These are phyloP conservation scores for Periophthalmus magnuspinnatus DNA, from an alignment of 2,797 vertebrate species.

Conservation along the genomic window DNA sequence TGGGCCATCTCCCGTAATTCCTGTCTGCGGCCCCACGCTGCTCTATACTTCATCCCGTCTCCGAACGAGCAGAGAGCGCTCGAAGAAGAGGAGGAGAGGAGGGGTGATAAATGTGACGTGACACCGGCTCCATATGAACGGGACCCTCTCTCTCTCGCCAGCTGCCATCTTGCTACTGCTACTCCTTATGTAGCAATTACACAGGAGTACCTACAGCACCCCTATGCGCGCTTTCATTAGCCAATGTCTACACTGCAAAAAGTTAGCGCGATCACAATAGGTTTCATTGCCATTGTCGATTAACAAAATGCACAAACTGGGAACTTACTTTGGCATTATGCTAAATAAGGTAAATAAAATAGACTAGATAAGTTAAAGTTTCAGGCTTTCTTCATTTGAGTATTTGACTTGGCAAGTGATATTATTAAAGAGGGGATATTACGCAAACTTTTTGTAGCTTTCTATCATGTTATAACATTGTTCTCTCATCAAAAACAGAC, in stretches of 20 bases:
- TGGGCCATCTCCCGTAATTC: slow-evolving; percentile 20
- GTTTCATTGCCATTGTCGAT: no score
- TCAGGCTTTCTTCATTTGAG: no score
- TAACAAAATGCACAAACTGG: no score
- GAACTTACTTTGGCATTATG: no score
- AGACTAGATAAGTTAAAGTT: no score
- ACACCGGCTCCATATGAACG: slow-evolving; percentile 56
- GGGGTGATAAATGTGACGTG: slow-evolving; percentile 62
- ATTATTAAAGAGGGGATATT: no score
- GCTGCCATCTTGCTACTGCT: slow-evolving; percentile 62
- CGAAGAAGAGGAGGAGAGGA: slow-evolving; percentile 32
- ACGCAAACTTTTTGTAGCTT: no score
- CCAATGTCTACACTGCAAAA: not conserved
- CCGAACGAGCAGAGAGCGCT: slow-evolving; percentile 20
- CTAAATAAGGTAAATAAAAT: no score
- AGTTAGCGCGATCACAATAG: no score
- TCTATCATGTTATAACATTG: no score
- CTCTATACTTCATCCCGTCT: slow-evolving; percentile 25
- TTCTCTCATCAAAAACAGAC: no score
- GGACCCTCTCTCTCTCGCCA: slow-evolving; percentile 60
- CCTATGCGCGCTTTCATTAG: not conserved
- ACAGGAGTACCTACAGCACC: slow-evolving; percentile 42
- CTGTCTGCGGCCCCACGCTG: slow-evolving; percentile 9
- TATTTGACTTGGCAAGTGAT: no score
- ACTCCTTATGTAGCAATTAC: slow-evolving; percentile 70